Evolutionary conservation across 2,113 vertebrate species (phyloP).

Genomic region (Psittacula cyanocephala): DNA sequence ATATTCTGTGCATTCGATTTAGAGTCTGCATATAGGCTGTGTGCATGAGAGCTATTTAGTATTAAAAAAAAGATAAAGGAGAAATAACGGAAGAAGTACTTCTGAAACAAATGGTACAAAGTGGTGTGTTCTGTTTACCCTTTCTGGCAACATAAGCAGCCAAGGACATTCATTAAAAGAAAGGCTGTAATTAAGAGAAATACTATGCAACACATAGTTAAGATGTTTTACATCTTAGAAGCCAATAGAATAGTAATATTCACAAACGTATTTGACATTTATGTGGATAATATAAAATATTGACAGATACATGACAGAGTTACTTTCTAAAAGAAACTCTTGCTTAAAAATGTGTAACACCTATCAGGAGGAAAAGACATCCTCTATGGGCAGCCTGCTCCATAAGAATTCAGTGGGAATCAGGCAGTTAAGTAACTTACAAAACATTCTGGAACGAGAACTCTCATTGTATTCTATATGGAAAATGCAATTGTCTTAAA

Average conservation of each 20-base stretch:
- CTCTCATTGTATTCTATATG: not conserved
- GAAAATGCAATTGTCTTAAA: not conserved
- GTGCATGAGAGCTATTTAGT: not conserved
- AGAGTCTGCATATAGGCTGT: not conserved
- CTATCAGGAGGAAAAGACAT: not conserved
- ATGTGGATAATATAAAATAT: constrained; percentile 9
- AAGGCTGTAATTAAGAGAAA: not conserved
- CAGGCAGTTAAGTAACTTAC: not conserved
- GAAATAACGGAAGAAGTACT: not conserved
- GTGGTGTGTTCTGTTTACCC: not conserved
- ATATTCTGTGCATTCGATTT: not conserved
- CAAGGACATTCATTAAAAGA: constrained; percentile 11
- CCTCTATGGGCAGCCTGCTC: not conserved
- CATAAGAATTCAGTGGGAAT: not conserved
- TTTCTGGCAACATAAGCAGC: not conserved
- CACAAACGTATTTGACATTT: not conserved
- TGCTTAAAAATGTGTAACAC: not conserved
- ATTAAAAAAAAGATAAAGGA: not conserved
- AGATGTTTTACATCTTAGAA: not conserved
- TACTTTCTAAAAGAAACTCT: not conserved
- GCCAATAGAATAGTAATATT: not conserved
- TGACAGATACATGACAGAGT: not conserved
- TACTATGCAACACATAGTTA: constrained; percentile 16
- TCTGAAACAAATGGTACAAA: not conserved
- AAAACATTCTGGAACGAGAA: not conserved